These are phyloP conservation scores for Brachyrhaphis roseni DNA, from an alignment of 2,797 vertebrate species.

Conservation along the genomic window DNA sequence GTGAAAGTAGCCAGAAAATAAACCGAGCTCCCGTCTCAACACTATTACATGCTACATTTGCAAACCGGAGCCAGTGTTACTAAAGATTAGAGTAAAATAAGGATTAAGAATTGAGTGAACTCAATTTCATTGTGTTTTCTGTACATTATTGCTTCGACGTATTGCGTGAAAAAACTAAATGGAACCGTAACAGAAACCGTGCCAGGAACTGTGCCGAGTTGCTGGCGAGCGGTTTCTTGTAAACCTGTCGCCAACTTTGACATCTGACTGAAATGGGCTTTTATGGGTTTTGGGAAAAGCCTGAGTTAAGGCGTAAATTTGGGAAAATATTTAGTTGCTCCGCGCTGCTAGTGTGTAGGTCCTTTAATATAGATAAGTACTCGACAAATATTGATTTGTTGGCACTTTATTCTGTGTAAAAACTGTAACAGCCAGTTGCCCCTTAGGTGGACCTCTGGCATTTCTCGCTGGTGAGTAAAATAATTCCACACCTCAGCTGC, in stretches of 20 bases:
- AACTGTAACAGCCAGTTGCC: conserved; percentile 43
- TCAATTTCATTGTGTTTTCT: conserved; percentile 16
- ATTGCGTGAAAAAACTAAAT: conserved; percentile 14
- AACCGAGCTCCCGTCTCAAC: conserved; percentile 32
- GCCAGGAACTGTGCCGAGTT: conserved; percentile 13
- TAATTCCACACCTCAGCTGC: conserved; percentile 38
- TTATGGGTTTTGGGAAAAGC: conserved; percentile 20
- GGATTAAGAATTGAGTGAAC: conserved; percentile 37
- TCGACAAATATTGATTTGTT: conserved; percentile 57
- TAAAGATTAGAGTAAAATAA: conserved; percentile 55
- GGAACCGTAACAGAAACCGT: conserved; percentile 25
- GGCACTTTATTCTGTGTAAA: conserved; percentile 44
- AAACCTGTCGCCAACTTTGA: conserved; percentile 26
- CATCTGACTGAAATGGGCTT: conserved; percentile 29
- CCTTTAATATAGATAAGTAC: conserved; percentile 46
- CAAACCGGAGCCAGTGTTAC: conserved; percentile 38
- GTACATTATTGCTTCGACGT: conserved; percentile 37
- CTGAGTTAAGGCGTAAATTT: conserved; percentile 18
- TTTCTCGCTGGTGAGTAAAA: conserved; percentile 38
- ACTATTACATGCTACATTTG: conserved; percentile 55
- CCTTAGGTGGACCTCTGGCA: conserved; percentile 52
- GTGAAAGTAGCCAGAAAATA: conserved; percentile 48
- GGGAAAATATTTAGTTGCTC: conserved; percentile 16
- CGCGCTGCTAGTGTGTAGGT: conserved; percentile 10
- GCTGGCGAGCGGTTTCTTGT: conserved; percentile 20